phyloP scores from a whole-genome alignment of 2,797 vertebrate species.

The Sebastes taczanowskii region DNA sequence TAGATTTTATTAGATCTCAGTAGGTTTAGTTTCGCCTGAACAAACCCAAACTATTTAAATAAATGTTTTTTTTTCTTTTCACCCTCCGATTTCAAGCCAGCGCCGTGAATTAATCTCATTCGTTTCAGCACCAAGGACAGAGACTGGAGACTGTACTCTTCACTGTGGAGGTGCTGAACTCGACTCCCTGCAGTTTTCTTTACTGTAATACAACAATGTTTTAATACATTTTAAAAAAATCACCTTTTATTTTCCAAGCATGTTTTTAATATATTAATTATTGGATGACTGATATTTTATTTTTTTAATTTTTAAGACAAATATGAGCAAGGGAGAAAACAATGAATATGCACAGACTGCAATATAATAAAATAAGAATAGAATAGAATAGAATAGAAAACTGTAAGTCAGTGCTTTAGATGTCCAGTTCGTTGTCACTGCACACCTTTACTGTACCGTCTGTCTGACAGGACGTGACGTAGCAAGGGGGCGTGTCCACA shows the following conservation, averaged over 20 bases:
- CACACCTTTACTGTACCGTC: slow-evolving; percentile 30
- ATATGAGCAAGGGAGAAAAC: background rate
- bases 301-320: background rate
- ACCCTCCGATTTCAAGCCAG: background rate
- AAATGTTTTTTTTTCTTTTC: background rate
- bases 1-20: fast-evolving
- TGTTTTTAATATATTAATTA: background rate
- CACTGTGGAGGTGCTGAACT: background rate
- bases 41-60: background rate
- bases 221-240: background rate
- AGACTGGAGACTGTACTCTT: slow-evolving; percentile 37
- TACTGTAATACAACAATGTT: background rate
- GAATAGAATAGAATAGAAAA: background rate
- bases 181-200: background rate
- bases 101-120: slow-evolving; percentile 10
- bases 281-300: background rate
- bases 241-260: background rate
- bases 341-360: too few species aligned
- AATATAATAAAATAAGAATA: background rate
- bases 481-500: slow-evolving; percentile 60
- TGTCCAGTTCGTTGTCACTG: background rate
- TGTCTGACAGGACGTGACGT: slow-evolving; percentile 70
- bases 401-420: background rate
- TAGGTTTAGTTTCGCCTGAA: background rate
- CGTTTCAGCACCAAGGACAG: slow-evolving; percentile 84